phyloP scores from a whole-genome alignment of 2,888 invertebrate genomes.

The Mythimna impura region DNA sequence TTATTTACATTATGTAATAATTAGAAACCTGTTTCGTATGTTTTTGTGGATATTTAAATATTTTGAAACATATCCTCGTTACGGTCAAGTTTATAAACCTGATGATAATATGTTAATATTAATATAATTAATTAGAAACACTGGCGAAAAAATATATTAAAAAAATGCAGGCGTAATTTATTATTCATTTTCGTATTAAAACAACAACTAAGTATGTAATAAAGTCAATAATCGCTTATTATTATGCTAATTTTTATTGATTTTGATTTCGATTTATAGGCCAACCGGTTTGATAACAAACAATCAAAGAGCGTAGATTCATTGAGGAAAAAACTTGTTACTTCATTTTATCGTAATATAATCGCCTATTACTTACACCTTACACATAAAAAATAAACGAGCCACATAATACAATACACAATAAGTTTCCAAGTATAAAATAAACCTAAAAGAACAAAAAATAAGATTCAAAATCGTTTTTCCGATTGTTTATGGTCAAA shows the following conservation, averaged over 20 bases:
- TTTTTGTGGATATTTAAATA: neutral
- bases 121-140: neutral
- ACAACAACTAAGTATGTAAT: neutral
- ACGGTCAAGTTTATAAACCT: neutral
- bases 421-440: constrained; percentile 18
- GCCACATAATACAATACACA: constrained; percentile 3
- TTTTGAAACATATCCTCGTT: constrained; percentile 13
- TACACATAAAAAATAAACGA: constrained; percentile 33
- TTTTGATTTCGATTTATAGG: constrained; percentile 5
- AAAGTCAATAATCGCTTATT: neutral
- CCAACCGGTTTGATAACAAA: constrained; percentile 12
- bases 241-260: neutral
- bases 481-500: constrained; percentile 55
- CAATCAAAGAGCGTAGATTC: constrained; percentile 3
- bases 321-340: constrained; percentile 38
- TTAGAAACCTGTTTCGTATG: constrained; percentile 17
- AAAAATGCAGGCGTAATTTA: neutral
- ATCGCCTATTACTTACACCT: constrained; percentile 43
- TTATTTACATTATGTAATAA: constrained; percentile 24
- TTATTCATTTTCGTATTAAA: neutral
- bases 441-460: fast-evolving
- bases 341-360: constrained; percentile 43
- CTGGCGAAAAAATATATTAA: neutral
- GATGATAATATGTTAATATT: constrained; percentile 11
- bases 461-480: constrained; percentile 24